Base-by-base conservation (phyloP, 2,888 invertebrate species). In the Orthosia gracilis region DNA sequence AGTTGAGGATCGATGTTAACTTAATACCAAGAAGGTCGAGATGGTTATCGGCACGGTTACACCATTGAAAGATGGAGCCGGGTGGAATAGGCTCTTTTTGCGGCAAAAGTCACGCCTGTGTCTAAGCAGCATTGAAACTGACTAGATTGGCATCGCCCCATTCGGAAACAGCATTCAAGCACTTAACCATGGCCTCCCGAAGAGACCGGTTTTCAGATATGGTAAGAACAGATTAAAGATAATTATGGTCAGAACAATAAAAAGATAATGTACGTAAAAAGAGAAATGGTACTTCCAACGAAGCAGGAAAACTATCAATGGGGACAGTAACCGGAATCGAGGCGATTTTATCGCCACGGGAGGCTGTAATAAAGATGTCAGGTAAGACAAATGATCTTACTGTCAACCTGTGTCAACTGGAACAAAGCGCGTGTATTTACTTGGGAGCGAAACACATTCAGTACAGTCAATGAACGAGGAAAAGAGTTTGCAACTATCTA, bases 321-420 rank as follows among this genome's bases (percentile, higher is more conserved):
- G 9, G 15, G n/a, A 40, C 18, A 26, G n/a, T 17, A 40, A 45
- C 15, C 45, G 17, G 23, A 57, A 23, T 40, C 40, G 49, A 40
- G 54, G 40, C 21, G 18, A 17, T 45, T 23, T n/a, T 23, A 31
- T n/a, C 57, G 11, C 50, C 31, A n/a, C 52, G 40, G 76, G 69
- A 69, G 57, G 69, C 17, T 5, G 31, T 70, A 76, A 76, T 76
- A 70, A 57, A 63, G 70, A 58, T 70, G 76, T 63, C 76, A 58
- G 52, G 9, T 52, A 5, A 76, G 58, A 76, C 47, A 47, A 76
- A 76, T 63, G 70, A 50, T 57, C 13, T 40, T 5, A n/a, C 40
- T 62, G 66, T 66, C 73, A 45, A 45, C 65, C 50, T 21, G n/a
- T 26, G 57, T 57, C 76, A 49, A 52, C 18, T 12, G 15, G 26